Conservation (phyloP, 2,888 invertebrate species). For the Tenthredo scrophulariae region DNA sequence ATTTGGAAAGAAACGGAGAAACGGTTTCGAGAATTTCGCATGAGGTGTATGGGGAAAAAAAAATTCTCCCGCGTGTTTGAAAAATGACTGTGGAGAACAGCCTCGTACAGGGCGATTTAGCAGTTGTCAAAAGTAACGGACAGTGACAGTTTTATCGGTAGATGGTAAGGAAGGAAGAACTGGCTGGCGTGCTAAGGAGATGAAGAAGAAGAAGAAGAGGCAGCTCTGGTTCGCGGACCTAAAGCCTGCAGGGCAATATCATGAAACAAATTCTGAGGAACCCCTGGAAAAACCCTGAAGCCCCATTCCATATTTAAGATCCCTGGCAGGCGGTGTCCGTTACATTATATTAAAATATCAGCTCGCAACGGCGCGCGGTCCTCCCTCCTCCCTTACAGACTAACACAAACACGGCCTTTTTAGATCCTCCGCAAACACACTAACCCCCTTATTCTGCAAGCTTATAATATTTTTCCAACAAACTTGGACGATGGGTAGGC, state of each 20-base stretch:
- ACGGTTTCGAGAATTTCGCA: not conserved
- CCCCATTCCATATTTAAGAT: constrained; percentile 52
- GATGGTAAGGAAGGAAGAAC: not conserved
- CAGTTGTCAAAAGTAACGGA: constrained; percentile 45
- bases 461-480: too few species aligned
- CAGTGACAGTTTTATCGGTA: not conserved
- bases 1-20: not conserved
- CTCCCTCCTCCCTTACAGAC: not conserved
- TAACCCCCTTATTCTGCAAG: too few species aligned
- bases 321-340: constrained; percentile 51
- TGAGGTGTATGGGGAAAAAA: not conserved
- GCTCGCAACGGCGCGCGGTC: not conserved
- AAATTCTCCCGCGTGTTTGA: not conserved
- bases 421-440: not conserved
- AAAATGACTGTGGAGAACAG: constrained; percentile 37
- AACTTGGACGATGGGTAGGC: too few species aligned
- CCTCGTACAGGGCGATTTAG: constrained; percentile 36
- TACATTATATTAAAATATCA: constrained; percentile 55
- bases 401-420: not conserved
- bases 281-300: constrained; percentile 31
- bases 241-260: constrained; percentile 31
- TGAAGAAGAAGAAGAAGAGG: constrained; percentile 43
- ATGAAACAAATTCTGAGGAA: constrained; percentile 48
- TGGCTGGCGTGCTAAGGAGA: constrained; percentile 39
- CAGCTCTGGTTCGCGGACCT: not conserved